Percentiles rank a stretch among this genome's conserved stretches.
These are phyloP conservation scores for Drosophila burlai DNA, from an alignment of 1,140 invertebrate species.

Conservation along the genomic window DNA sequence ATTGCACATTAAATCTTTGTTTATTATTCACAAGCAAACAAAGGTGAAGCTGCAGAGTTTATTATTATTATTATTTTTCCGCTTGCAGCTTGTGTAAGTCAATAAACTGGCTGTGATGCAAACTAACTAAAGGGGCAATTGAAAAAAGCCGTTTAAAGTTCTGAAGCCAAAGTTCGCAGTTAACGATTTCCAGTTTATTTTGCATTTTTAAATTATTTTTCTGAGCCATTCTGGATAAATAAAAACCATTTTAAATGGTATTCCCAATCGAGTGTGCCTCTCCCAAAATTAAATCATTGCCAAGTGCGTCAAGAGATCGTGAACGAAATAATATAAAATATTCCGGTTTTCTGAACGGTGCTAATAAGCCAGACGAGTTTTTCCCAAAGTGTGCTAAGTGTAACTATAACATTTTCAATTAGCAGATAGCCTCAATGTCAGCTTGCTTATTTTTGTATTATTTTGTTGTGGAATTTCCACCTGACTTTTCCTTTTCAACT, in stretches of 20 bases:
- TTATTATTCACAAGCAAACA: slow-evolving; percentile 22
- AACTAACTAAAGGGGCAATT: slow-evolving; percentile 13
- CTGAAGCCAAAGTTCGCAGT: slow-evolving; percentile 29
- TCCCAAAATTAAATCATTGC: slow-evolving; percentile 38
- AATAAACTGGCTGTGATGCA: slow-evolving; percentile 29
- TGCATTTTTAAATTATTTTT: slow-evolving; percentile 10
- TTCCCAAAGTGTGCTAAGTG: slow-evolving; percentile 56
- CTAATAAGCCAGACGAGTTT: slow-evolving; percentile 56
- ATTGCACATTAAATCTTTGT: slow-evolving; percentile 22
- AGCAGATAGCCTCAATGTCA: slow-evolving; percentile 55
- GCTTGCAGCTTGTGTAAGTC: slow-evolving; percentile 33
- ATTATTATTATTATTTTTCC: slow-evolving; percentile 10
- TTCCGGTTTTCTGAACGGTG: slow-evolving; percentile 46
- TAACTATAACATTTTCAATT: slow-evolving; percentile 66
- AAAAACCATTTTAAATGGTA: slow-evolving; percentile 11
- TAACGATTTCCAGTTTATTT: slow-evolving; percentile 6
- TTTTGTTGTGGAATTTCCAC: slow-evolving; percentile 16
- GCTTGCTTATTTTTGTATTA: slow-evolving; percentile 9
- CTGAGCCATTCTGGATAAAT: not conserved
- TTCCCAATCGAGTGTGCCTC: slow-evolving; percentile 4
- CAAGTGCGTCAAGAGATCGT: slow-evolving; percentile 47
- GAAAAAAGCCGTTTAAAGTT: slow-evolving; percentile 16
- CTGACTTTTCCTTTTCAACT: slow-evolving; percentile 48
- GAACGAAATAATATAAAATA: slow-evolving; percentile 33
- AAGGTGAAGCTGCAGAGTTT: slow-evolving; percentile 11